These are phyloP conservation scores for Sturmia bella DNA, from an alignment of 2,888 invertebrate genomes.

Conservation along the genomic window DNA sequence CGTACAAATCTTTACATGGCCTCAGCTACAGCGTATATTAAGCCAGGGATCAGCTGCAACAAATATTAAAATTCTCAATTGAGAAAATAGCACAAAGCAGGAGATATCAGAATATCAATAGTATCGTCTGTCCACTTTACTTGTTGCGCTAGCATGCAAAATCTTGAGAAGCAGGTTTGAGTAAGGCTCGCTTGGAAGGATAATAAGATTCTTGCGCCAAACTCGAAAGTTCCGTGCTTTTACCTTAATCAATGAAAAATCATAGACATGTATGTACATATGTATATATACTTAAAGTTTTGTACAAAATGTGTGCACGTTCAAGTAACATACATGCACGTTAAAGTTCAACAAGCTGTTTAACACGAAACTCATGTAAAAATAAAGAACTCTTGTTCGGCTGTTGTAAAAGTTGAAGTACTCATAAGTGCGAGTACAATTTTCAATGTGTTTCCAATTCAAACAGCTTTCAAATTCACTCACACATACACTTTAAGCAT, in stretches of 20 bases:
- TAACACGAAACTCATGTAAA: conserved; percentile 44
- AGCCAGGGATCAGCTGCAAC: too few species aligned
- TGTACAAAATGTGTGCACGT: background rate
- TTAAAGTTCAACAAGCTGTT: conserved; percentile 50
- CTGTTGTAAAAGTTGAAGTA: conserved; percentile 16
- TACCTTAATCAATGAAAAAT: background rate
- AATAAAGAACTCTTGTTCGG: conserved; percentile 18
- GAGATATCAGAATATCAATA: too few species aligned
- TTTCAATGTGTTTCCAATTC: conserved; percentile 27
- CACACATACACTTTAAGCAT: background rate
- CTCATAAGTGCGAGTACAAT: conserved; percentile 1
- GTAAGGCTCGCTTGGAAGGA: too few species aligned
- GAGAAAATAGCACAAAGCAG: too few species aligned
- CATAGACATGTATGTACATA: background rate
- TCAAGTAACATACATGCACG: background rate
- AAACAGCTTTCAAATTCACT: conserved; percentile 4
- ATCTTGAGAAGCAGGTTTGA: too few species aligned
- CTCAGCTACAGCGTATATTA: too few species aligned
- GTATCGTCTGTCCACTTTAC: too few species aligned
- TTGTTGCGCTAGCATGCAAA: too few species aligned
- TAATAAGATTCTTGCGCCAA: too few species aligned
- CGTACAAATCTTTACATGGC: too few species aligned
- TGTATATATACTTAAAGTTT: background rate
- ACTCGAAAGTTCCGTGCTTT: too few species aligned
- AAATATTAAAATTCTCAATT: too few species aligned